These are phyloP conservation scores for Paguma larvata DNA, from an alignment of 2,797 vertebrate species.

Conservation along the genomic window DNA sequence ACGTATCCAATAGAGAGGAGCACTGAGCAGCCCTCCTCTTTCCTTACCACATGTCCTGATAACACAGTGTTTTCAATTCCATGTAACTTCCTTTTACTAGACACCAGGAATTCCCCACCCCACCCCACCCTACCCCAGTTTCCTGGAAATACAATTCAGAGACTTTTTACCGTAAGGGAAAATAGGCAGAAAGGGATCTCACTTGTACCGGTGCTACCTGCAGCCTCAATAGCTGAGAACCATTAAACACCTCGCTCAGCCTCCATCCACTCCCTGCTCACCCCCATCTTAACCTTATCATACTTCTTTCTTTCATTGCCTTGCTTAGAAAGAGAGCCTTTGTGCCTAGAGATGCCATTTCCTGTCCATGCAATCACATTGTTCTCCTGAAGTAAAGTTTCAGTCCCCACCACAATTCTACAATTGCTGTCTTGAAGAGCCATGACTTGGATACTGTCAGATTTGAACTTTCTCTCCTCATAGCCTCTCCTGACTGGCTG, in stretches of 20 bases:
- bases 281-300: accelerated
- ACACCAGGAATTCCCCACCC: background rate
- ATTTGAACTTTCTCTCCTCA: background rate
- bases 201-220: accelerated
- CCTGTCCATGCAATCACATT: background rate
- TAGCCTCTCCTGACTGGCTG: background rate
- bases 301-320: background rate
- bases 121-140: background rate
- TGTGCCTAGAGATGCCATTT: background rate
- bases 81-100: background rate
- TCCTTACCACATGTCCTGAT: accelerated
- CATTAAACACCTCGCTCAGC: accelerated
- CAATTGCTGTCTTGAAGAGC: background rate
- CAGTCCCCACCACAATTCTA: background rate
- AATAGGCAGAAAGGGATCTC: background rate
- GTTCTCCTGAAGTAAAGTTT: background rate
- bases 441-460: background rate
- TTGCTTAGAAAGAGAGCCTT: background rate
- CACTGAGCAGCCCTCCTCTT: accelerated
- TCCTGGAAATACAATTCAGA: background rate
- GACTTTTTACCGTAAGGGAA: background rate
- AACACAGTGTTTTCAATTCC: background rate
- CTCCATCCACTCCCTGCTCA: accelerated
- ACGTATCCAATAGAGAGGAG: accelerated
- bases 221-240: accelerated